Conservation (phyloP, 2,888 invertebrate genomes). For the Drosophila longiperda region DNA sequence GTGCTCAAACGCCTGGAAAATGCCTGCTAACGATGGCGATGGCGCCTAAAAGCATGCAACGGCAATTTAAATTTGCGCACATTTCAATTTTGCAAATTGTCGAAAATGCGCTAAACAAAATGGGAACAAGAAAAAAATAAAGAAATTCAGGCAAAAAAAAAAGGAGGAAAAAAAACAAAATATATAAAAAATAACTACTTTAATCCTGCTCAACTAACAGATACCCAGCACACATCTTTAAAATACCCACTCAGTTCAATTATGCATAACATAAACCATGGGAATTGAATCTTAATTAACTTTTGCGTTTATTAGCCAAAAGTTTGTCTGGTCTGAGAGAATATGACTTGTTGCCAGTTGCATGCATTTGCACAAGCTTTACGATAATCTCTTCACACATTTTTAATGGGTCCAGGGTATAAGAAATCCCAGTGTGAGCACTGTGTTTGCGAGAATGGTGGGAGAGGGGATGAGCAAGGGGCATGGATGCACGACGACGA, state of each 20-base stretch:
- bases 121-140: conserved; percentile 9
- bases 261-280: background rate
- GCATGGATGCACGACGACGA: background rate
- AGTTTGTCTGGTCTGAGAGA: background rate
- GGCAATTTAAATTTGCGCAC: conserved; percentile 72
- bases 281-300: background rate
- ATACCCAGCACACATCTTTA: background rate
- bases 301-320: background rate
- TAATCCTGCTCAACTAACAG: background rate
- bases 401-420: background rate
- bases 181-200: conserved; percentile 9
- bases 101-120: conserved; percentile 58
- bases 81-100: conserved; percentile 72
- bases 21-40: conserved; percentile 75
- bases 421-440: background rate
- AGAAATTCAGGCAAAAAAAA: background rate
- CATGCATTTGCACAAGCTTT: background rate
- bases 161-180: background rate
- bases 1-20: conserved; percentile 77
- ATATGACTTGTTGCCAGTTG: background rate
- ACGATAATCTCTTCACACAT: background rate
- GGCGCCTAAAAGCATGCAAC: conserved; percentile 73
- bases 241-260: background rate
- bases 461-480: background rate
- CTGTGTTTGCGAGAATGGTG: conserved; percentile 1